phyloP scores from a whole-genome alignment of 2,797 vertebrate species.

The Melanogrammus aeglefinus region DNA sequence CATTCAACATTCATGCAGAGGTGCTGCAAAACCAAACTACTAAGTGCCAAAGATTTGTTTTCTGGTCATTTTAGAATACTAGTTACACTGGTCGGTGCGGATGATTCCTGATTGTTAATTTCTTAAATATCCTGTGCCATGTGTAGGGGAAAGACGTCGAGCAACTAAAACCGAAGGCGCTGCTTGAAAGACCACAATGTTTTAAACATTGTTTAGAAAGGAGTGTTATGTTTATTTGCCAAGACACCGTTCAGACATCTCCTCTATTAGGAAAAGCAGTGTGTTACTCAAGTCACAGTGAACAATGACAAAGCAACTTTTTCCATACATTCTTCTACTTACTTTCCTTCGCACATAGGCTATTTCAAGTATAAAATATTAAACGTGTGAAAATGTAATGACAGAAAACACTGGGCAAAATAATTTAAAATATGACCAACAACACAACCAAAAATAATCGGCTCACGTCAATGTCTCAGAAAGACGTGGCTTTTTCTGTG shows the following conservation, averaged over 20 bases:
- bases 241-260: background rate
- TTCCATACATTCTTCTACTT: conserved; percentile 22
- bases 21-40: conserved; percentile 6
- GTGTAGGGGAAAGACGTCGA: background rate
- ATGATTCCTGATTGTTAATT: background rate
- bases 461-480: background rate
- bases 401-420: background rate
- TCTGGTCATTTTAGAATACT: background rate
- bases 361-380: conserved; percentile 18
- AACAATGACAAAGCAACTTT: background rate
- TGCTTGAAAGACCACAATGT: background rate
- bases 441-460: conserved; percentile 19
- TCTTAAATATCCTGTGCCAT: background rate
- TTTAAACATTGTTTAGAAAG: background rate
- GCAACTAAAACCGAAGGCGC: background rate
- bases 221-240: background rate
- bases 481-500: conserved; percentile 20
- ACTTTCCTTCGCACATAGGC: background rate
- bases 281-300: background rate
- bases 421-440: conserved; percentile 3
- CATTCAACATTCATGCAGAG: conserved; percentile 25
- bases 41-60: conserved; percentile 20
- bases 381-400: background rate
- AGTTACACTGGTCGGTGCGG: background rate
- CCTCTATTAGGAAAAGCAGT: background rate